Evolutionary conservation across 1,140 invertebrate genomes (phyloP), one percentile per base, ranked within the genome.

Genomic region (Drosophila arizonae): DNA sequence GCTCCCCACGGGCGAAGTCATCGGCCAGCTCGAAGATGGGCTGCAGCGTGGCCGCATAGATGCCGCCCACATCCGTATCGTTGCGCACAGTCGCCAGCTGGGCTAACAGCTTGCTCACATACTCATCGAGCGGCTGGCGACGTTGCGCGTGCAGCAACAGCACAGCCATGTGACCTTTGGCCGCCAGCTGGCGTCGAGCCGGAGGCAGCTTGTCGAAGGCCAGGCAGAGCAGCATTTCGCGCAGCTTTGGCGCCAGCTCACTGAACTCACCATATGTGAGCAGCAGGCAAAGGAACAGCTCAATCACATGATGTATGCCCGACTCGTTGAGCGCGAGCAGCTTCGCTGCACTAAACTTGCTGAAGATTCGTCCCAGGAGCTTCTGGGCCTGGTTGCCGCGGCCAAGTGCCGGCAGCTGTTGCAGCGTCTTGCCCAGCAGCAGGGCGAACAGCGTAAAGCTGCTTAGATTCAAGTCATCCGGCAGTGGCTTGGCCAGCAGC

Each of bases 221-320:
- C 43, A 92, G 46, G 5, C 79, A 81, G 3, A 92, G 71, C 26
- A 92, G 57, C 78, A 89, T 89, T 6, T 89, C 84, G 0, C 84
- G 66, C 30, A 92, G 36, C 57, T 90, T 92, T 0, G 52, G 67
- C 11, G 72, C 70, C 51, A 92, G 46, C 13, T 90, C 81, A 1
- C 13, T 33, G 3, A 91, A 70, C 26, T 90, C 87, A 0, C 60
- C 57, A 15, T 75, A 72, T 6, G 61, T 71, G 1, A 91, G 56
- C 11, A 90, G 64, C 28, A 92, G 64, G 51, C 81, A 77, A 0
- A 92, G 57, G 43, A 92, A 92, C 17, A 92, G 69, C 62, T 91
- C 86, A 10, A 91, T 88, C 3, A 92, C 72, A 71, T 92, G 91
- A 48, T 92, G 91, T 26, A 92, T 91, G 2, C 91, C 91, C 1